Base-by-base conservation (phyloP, 1,140 invertebrate species). In the Zaprionus capensis region DNA sequence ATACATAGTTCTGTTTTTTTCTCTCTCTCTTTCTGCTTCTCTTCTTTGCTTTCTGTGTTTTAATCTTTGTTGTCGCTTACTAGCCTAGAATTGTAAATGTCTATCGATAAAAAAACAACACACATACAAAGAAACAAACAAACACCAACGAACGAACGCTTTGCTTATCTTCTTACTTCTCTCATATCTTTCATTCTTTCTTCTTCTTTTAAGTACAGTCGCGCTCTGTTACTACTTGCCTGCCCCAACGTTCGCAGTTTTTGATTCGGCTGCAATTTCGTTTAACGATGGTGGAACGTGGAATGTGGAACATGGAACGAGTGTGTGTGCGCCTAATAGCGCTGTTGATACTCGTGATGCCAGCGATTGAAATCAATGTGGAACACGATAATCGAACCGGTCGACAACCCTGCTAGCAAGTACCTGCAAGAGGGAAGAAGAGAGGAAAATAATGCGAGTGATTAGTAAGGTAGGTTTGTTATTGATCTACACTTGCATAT, bases 341-440 rank as follows among this genome's bases (percentile, higher is more conserved):
- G 95, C 93, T 98, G 97, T 92, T 99, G 98, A 93, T 98, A 99
- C 94, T 99, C 98, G 92, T 99, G 98, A 94, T 99, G 99, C 99
- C 99, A 99, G 91, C 98, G 95, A 94, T 99, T 99, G 94, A 99
- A 99, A 94, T 99, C 99, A 92, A 99, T 99, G 94, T 99, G 98
- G 94, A 99, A 99, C 78, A 99, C 98, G 49, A 99, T 97, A 66
- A 99, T 96, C 20, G 98, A 99, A 41, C 99, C 99, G 78, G 99
- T 99, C 20, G 98, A 97, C 28, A 99, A 93, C 73, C 99, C 99
- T 79, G 98, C 98, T 78, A 99, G 94, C 57, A 99, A 94, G 94
- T 99, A 99, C 93, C 98, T 99, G 92, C 76, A 94, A 90, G 67
- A 81, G 28, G 41, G 28, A 41, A 6, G 41, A 22, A 79, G 31